Conservation (phyloP, 2,113 vertebrate species). For the Pedetes capensis region DNA sequence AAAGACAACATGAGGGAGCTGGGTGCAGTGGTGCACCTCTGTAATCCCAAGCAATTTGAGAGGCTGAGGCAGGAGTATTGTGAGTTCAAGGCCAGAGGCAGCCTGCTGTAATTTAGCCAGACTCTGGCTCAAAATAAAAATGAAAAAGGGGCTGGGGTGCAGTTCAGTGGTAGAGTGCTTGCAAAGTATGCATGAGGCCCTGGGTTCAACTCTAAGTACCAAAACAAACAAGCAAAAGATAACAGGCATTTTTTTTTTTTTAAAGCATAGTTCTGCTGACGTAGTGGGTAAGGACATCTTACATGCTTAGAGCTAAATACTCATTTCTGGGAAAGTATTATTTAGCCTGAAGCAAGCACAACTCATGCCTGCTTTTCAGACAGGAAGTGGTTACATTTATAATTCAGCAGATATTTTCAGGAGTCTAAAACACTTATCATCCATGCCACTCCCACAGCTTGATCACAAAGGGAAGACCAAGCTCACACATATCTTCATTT, state of each 20-base stretch:
- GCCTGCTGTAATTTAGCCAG: too few species aligned
- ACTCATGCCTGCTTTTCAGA: not conserved
- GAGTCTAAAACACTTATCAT: not conserved
- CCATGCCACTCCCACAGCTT: not conserved
- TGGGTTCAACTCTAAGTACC: too few species aligned
- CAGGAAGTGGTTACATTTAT: constrained; percentile 20
- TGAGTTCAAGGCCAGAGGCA: too few species aligned
- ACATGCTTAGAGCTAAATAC: not conserved
- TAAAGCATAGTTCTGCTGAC: not conserved
- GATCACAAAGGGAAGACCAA: not conserved
- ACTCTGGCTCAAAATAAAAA: too few species aligned
- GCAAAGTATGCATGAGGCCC: too few species aligned
- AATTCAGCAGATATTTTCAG: not conserved
- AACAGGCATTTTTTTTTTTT: too few species aligned
- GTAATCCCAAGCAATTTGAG: too few species aligned
- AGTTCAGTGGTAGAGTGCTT: too few species aligned
- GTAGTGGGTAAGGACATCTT: not conserved
- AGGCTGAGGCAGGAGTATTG: too few species aligned
- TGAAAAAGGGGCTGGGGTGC: too few species aligned
- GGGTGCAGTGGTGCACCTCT: too few species aligned
- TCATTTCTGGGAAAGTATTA: constrained; percentile 46
- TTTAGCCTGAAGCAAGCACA: constrained; percentile 29
- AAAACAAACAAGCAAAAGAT: too few species aligned
- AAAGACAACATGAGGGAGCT: not conserved
- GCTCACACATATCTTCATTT: not conserved